A percentile compares a stretch with the other conserved stretches of the same genome.
Evolutionary conservation across 1,140 invertebrate species (phyloP).

Genomic region (Drosophila ercepeae): DNA sequence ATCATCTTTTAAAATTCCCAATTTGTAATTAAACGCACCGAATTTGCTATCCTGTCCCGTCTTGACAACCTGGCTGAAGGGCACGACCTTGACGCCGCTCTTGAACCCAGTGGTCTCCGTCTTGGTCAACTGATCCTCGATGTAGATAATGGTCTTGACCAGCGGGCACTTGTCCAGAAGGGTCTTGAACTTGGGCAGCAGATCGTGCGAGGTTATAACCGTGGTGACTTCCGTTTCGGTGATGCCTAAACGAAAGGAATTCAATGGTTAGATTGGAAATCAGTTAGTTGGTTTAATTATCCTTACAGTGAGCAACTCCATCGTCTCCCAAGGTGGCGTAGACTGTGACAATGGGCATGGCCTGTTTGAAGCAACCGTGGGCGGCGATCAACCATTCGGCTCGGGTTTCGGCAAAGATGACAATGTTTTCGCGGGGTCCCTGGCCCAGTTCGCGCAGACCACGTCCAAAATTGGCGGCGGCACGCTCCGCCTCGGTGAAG

Average conservation of each 20-base stretch:
- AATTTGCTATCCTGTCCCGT: slow-evolving; percentile 83
- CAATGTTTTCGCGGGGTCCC: slow-evolving; percentile 89
- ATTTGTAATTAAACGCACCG: slow-evolving; percentile 57
- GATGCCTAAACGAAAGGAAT: slow-evolving; percentile 85
- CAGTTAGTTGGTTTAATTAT: too few relatives aligned
- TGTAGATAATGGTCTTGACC: slow-evolving; percentile 93
- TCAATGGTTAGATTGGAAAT: neutral
- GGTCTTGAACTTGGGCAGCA: slow-evolving; percentile 94
- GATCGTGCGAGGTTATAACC: slow-evolving; percentile 94
- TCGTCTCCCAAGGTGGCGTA: slow-evolving; percentile 99
- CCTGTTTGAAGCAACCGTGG: slow-evolving; percentile 96
- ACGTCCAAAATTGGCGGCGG: slow-evolving; percentile 90
- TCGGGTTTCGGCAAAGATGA: slow-evolving; percentile 98
- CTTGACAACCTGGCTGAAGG: slow-evolving; percentile 86
- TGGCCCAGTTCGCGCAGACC: slow-evolving; percentile 90
- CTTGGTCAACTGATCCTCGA: slow-evolving; percentile 92
- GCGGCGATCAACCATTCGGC: slow-evolving; percentile 98
- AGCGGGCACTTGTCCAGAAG: slow-evolving; percentile 88
- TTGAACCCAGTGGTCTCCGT: slow-evolving; percentile 89
- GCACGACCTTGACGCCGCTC: slow-evolving; percentile 87
- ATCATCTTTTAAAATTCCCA: neutral
- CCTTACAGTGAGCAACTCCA: slow-evolving; percentile 94
- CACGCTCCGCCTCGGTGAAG: slow-evolving; percentile 90
- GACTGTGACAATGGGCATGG: slow-evolving; percentile 96
- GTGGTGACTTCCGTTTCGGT: slow-evolving; percentile 97